Conservation (phyloP, 2,113 vertebrate species). For the Pleuronectes platessa region DNA sequence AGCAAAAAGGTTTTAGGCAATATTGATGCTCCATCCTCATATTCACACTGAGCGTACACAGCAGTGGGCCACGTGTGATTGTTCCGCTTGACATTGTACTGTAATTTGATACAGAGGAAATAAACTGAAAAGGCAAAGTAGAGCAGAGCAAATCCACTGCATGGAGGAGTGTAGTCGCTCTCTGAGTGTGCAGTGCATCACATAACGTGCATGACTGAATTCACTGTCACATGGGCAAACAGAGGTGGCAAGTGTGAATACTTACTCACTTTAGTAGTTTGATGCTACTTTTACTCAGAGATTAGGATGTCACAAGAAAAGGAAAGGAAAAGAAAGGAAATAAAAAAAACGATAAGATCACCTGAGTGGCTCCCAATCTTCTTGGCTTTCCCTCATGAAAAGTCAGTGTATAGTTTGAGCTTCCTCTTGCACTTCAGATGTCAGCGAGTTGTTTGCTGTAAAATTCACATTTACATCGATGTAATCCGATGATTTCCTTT, state of each 20-base stretch:
- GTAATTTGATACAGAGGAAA: slow-evolving; percentile 60
- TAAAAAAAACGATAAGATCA: neutral
- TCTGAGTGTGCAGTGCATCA: slow-evolving; percentile 2
- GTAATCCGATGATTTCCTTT: too few species aligned
- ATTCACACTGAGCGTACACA: slow-evolving; percentile 56
- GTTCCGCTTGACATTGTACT: slow-evolving; percentile 56
- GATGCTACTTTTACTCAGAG: neutral
- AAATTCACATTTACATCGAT: too few species aligned
- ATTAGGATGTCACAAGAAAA: neutral
- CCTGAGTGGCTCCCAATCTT: neutral
- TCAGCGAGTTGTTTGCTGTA: too few species aligned
- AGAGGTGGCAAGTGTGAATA: neutral
- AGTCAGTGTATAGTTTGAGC: neutral
- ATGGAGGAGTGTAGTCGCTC: neutral
- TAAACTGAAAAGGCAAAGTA: slow-evolving; percentile 48
- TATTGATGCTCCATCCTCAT: slow-evolving; percentile 68
- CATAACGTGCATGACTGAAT: neutral
- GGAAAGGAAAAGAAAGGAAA: neutral
- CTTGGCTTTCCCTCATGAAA: neutral
- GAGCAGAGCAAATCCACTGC: slow-evolving; percentile 42
- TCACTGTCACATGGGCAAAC: neutral
- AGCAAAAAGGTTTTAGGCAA: slow-evolving; percentile 63
- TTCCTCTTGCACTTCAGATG: too few species aligned
- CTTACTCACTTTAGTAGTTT: neutral
- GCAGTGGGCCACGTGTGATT: slow-evolving; percentile 65